Evolutionary conservation across 2,113 vertebrate genomes (phyloP).

Genomic region (Oryzias celebensis): DNA sequence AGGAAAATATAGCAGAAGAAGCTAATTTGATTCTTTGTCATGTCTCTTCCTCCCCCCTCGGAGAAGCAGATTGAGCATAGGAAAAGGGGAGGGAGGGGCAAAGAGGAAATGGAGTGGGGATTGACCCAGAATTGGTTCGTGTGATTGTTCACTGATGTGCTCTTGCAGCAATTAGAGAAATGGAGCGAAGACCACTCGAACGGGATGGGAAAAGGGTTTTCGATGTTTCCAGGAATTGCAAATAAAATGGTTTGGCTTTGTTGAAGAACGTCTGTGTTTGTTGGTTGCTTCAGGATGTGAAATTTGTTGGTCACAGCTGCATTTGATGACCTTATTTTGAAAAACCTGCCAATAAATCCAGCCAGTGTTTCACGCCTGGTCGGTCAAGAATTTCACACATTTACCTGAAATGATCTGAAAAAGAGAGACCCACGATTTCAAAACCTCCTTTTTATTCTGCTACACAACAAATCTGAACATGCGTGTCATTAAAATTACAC

Average conservation of each 20-base stretch:
- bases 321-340: conserved; percentile 7
- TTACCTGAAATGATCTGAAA: too few relatives aligned
- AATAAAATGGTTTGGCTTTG: too few relatives aligned
- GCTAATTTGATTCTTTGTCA: conserved; percentile 59
- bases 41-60: conserved; percentile 41
- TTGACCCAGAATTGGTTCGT: conserved; percentile 71
- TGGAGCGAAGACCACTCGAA: conserved; percentile 42
- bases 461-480: too few relatives aligned
- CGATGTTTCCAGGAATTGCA: neutral
- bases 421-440: too few relatives aligned
- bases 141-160: conserved; percentile 58
- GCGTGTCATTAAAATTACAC: too few relatives aligned
- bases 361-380: neutral
- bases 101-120: conserved; percentile 50
- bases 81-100: conserved; percentile 17
- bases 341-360: neutral
- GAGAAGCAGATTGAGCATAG: conserved; percentile 51
- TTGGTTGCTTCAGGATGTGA: too few relatives aligned
- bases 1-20: conserved; percentile 44
- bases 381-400: conserved; percentile 9
- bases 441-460: too few relatives aligned
- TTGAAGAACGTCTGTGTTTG: too few relatives aligned
- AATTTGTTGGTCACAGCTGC: too few relatives aligned
- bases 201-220: neutral
- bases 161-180: conserved; percentile 44